These are phyloP conservation scores for Arrhamphus sclerolepis DNA, from an alignment of 2,797 vertebrate genomes.

Conservation along the genomic window DNA sequence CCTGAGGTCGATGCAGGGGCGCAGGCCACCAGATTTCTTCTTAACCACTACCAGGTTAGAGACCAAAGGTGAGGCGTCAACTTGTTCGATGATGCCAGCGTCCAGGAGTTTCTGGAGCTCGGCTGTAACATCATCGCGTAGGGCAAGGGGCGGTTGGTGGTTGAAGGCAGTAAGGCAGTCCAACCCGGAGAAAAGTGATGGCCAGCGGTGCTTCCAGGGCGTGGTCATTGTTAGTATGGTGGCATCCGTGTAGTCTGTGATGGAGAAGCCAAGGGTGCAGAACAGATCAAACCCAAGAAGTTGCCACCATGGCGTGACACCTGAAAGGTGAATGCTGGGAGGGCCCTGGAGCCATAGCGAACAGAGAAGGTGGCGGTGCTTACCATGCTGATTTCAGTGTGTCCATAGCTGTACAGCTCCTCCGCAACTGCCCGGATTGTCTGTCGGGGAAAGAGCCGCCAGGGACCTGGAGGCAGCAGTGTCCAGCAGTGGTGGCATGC, in stretches of 20 bases:
- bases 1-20: not conserved
- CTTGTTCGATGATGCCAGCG: not conserved
- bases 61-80: not conserved
- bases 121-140: not conserved
- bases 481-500: not conserved
- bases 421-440: not conserved
- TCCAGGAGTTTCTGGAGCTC: not conserved
- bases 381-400: not conserved
- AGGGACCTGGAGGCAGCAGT: not conserved
- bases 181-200: too few relatives aligned
- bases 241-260: not conserved
- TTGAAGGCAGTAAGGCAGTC: too few relatives aligned
- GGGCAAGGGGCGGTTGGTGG: not conserved
- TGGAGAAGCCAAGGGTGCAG: not conserved
- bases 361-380: not conserved
- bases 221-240: too few relatives aligned
- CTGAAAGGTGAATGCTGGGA: not conserved
- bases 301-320: not conserved
- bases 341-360: not conserved
- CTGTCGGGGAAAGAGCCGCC: not conserved
- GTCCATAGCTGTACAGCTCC: not conserved
- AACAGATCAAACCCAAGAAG: not conserved
- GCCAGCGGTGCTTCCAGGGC: too few relatives aligned
- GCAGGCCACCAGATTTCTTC: not conserved
- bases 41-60: conserved; percentile 8